Evolutionary conservation across 2,888 invertebrate genomes (phyloP).

Genomic region (Nephrotoma flavescens): DNA sequence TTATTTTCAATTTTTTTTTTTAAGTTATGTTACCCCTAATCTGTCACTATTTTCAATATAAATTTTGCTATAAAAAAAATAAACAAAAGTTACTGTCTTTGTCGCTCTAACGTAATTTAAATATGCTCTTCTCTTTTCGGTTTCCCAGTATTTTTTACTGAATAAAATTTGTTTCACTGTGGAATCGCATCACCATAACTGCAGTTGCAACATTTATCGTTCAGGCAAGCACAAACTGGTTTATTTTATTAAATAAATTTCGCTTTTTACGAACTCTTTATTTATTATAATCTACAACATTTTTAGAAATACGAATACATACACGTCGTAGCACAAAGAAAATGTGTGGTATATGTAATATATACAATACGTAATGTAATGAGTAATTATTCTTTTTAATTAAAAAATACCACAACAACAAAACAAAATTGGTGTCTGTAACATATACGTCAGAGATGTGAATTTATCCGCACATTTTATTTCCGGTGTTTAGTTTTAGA

Average conservation of each 20-base stretch:
- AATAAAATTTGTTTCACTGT: too few species aligned
- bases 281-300: background rate
- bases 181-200: too few species aligned
- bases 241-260: background rate
- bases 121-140: too few species aligned
- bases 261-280: background rate
- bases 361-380: background rate
- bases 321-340: background rate
- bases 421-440: background rate
- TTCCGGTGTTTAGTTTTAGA: background rate
- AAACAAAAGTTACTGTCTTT: too few species aligned
- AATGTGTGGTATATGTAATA: background rate
- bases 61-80: too few species aligned
- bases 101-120: too few species aligned
- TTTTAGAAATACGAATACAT: background rate
- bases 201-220: too few species aligned
- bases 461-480: background rate
- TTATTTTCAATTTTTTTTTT: too few species aligned
- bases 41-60: too few species aligned
- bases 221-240: background rate
- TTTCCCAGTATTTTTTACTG: too few species aligned
- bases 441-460: background rate
- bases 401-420: background rate
- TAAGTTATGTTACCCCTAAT: too few species aligned
- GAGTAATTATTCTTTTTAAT: background rate